Conservation (phyloP, 2,888 invertebrate genomes). For the Apotomis capreana region DNA sequence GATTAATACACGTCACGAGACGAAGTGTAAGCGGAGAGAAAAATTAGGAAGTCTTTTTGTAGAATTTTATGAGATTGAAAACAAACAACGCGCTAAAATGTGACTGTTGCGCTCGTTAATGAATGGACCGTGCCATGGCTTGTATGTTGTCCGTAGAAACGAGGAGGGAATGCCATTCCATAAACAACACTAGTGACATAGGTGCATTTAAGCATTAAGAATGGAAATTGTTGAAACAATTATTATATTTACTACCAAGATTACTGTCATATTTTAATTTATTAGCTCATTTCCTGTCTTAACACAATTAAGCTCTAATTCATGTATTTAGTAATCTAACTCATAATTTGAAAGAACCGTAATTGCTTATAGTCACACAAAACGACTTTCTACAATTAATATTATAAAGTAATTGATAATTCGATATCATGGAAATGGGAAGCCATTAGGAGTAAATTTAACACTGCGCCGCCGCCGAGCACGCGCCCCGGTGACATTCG, state of each 20-base stretch:
- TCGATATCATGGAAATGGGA: conserved; percentile 31
- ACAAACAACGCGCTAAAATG: too few species aligned
- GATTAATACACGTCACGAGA: too few species aligned
- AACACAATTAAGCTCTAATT: conserved; percentile 2
- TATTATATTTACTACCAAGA: background rate
- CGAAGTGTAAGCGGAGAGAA: too few species aligned
- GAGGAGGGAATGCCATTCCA: too few species aligned
- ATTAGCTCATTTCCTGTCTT: background rate
- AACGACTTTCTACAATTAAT: conserved; percentile 8
- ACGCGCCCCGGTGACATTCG: conserved; percentile 31
- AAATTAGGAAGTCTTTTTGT: too few species aligned
- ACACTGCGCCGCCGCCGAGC: conserved; percentile 5
- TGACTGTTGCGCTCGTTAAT: too few species aligned
- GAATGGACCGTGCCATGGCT: too few species aligned
- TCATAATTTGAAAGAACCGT: background rate
- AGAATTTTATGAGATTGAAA: too few species aligned
- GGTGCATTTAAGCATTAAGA: too few species aligned
- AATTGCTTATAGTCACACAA: conserved; percentile 21
- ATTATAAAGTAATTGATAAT: conserved; percentile 36
- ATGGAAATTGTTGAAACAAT: too few species aligned
- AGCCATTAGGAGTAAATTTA: conserved; percentile 20
- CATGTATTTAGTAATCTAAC: background rate
- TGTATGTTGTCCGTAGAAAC: too few species aligned
- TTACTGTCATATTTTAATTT: background rate
- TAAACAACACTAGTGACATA: too few species aligned